Evolutionary conservation across 2,797 vertebrate genomes (phyloP).

Genomic region (Anabacerthia variegaticeps): DNA sequence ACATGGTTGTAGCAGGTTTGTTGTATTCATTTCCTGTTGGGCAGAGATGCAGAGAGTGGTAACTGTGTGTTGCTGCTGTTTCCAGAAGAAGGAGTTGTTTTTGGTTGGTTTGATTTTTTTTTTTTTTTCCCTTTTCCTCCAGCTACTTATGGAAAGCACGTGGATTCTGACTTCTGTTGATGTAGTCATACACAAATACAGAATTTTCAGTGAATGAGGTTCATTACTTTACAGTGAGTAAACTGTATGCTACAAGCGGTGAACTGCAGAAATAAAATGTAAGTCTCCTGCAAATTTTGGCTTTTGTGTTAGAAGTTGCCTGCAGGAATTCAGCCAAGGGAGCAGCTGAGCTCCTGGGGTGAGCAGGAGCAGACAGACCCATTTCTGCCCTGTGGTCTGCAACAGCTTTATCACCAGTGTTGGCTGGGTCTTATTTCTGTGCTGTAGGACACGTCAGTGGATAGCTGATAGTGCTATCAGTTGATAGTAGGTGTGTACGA

Average conservation of each 20-base stretch:
- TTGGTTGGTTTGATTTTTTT: background rate
- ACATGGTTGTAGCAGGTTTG: background rate
- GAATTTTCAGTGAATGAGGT: background rate
- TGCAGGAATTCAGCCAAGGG: background rate
- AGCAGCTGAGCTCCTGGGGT: background rate
- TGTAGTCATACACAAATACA: background rate
- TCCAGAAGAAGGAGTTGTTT: background rate
- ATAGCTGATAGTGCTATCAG: background rate
- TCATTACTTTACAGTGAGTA: background rate
- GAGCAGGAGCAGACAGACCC: background rate
- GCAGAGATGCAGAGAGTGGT: background rate
- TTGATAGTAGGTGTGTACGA: background rate
- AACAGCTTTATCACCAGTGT: background rate
- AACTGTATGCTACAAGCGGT: background rate
- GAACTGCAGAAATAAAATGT: background rate
- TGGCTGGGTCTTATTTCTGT: background rate
- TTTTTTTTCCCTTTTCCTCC: background rate
- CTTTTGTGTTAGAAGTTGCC: background rate
- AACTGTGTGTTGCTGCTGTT: background rate
- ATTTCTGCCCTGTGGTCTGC: background rate
- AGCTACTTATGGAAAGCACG: background rate
- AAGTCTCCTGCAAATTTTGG: background rate
- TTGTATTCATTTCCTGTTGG: constrained; percentile 20
- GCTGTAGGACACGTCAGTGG: background rate
- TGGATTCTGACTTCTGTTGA: background rate